phyloP scores from a whole-genome alignment of 1,140 invertebrate genomes.

The Globodera ellingtonae region DNA sequence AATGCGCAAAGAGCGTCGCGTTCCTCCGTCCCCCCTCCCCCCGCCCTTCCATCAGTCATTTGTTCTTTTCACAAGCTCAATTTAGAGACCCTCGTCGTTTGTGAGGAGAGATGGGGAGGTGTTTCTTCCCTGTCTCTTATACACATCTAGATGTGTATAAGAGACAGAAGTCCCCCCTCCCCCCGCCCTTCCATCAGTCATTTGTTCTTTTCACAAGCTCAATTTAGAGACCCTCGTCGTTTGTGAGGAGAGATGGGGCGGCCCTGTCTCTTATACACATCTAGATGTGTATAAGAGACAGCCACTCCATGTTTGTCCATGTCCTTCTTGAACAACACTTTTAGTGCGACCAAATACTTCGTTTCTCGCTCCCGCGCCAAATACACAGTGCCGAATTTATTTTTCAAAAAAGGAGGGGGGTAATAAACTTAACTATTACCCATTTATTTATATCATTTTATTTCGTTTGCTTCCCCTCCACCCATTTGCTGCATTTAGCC shows the following conservation, averaged over 20 bases:
- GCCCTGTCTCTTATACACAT: no score
- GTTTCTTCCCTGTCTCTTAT: no score
- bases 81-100: not conserved
- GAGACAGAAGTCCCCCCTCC: no score
- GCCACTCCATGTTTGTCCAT: constrained; percentile 83
- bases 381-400: constrained; percentile 89
- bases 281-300: no score
- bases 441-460: no score
- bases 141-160: no score
- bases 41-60: not conserved
- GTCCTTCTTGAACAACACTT: constrained; percentile 86
- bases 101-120: not conserved
- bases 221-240: not conserved
- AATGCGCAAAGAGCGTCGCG: not conserved
- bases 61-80: no score
- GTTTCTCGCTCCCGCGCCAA: constrained; percentile 88
- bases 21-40: not conserved
- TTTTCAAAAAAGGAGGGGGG: no score
- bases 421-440: no score
- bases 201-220: not conserved
- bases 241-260: not conserved
- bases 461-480: no score
- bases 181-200: not conserved
- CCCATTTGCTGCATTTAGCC: no score
- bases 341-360: constrained; percentile 88